Base-by-base conservation (phyloP, 2,888 invertebrate genomes). In the Anodontia alba region DNA sequence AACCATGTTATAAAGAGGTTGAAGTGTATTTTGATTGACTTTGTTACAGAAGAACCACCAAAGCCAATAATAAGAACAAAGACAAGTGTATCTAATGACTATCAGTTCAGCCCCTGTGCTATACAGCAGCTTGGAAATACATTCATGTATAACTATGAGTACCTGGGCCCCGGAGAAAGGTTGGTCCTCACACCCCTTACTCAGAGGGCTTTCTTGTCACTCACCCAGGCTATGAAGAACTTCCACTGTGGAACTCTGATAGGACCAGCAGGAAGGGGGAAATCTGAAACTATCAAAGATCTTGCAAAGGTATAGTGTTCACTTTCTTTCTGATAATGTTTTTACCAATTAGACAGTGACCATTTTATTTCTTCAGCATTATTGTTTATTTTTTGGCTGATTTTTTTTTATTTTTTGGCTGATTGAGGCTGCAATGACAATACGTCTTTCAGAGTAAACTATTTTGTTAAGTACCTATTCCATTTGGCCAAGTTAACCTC, bases 101-200 rank as follows among this genome's bases (percentile, higher is more conserved):
- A 92, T 87, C 91, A 93, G 87, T 93, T 93, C 81, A 92, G 93
- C 66, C 86, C 88, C 29, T 93, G 93, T 80, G 85, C 87, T 38
- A 83, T 93, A n/a, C 92, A 92, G 66, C 93, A 94, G 84, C 89
- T 94, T 72, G 90, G 91, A 33, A 88, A 90, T 74, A 88, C 85
- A 10, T 93, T 93, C 80, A 85, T 78, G 54, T 94, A 94, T 81
- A 93, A 94, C 81, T 92, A 92, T 54, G 94, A 94, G 80, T 93
- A 93, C 81, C 83, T 92, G 38, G 93, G 93, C 0, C 92, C 93
- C 7, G 73, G 82, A 23, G 71, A 80, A 17, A 85, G 91, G 54
- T 88, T 93, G 5, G 91, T 93, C 2, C 73, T 93, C 33, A 94
- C 93, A 7, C 94, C 93, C 0, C 90, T 94, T 20, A 94, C 93